Base-by-base conservation (phyloP, 1,140 invertebrate genomes). In the Gryllus bimaculatus region DNA sequence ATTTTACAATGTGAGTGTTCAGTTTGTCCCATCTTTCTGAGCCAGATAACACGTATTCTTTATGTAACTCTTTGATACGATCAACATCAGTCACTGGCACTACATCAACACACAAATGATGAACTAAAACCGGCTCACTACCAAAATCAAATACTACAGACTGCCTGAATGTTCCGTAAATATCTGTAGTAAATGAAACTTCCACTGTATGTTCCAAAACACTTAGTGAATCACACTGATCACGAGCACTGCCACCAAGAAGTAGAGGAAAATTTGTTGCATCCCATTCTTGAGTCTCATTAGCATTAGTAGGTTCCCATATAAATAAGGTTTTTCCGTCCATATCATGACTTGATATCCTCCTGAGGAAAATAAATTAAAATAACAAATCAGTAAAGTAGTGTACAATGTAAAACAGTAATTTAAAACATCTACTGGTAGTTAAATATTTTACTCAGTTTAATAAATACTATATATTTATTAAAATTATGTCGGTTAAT, bases 81-180 rank as follows among this genome's bases (percentile, higher is more conserved):
- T 91, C 89, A 0, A 90, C 86, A 83, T 95, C 92, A 12, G 89
- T 88, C 0, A 90, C 87, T 1, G 93, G 91, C 13, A 93, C 87
- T 10, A 94, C 93, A 83, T 96, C 94, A 8, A 94, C 91, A 83
- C 93, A 93, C 15, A 96, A 83, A 83, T 93, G 91, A 82, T 91
- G 89, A 10, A 92, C 88, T 0, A 95, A 83, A 49, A 93, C 89
- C 0, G 93, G 92, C 77, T 92, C 90, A 73, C 84, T 85, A 2
- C 92, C 92, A 85, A 95, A 93, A 84, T 94, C 93, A 85, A 96
- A 94, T 0, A 94, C 89, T 8, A 96, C 85, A 2, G 92, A 90
- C 84, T 96, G 94, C 2, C 92, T 88, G 83, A 95, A 96, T 7
- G 93, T 95, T 47, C 94, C 94, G 84, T 93, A 95, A 79, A 93